Evolutionary conservation across 2,113 vertebrate genomes (phyloP), one percentile per base, ranked within the genome.

Genomic region (Podiceps cristatus): DNA sequence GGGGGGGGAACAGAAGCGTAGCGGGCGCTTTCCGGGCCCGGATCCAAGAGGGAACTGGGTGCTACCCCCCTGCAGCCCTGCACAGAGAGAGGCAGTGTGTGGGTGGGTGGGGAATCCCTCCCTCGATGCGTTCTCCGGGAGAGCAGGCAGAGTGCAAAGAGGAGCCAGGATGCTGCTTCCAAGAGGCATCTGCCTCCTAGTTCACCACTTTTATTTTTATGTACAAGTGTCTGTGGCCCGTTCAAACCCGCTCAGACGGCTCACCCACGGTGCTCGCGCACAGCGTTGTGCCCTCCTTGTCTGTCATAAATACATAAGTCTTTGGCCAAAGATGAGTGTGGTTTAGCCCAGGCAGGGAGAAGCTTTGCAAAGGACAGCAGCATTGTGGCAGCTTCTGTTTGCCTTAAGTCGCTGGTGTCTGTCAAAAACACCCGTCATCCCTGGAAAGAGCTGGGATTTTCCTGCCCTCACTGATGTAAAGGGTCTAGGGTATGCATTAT

Each of bases 41-140:
- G 49, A 18, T 64, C 52, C 60, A 18, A 19, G 76, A 15, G 47
- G 79, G 72, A 81, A 23, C 47, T n/a, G 88, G 74, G 88, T 49
- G 88, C 11, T 60, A 88, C 37, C 74, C 94, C 87, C 53, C 81
- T 78, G 87, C 71, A 93, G 72, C 92, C 75, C 22, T 8, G 63
- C 90, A 35, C 27, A 9, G 81, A 27, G 72, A 79, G 66, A 88
- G 86, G 69, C 81, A 13, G 66, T 2, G 92, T 66, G 87, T 80
- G 92, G 88, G 94, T 58, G 91, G 91, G 81, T 63, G 92, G 95
- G 96, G 92, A 97, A 96, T 96, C 95, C 97, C 94, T 87, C 84
- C 93, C 71, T 71, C 64, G 2, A 7, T 66, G 83, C 78, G 0
- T 78, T 83, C 80, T 37, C 67, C 13, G 50, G 62, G 50, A 40